Conservation (phyloP, 1,140 invertebrate genomes). For the Hylyphantes graminicola region DNA sequence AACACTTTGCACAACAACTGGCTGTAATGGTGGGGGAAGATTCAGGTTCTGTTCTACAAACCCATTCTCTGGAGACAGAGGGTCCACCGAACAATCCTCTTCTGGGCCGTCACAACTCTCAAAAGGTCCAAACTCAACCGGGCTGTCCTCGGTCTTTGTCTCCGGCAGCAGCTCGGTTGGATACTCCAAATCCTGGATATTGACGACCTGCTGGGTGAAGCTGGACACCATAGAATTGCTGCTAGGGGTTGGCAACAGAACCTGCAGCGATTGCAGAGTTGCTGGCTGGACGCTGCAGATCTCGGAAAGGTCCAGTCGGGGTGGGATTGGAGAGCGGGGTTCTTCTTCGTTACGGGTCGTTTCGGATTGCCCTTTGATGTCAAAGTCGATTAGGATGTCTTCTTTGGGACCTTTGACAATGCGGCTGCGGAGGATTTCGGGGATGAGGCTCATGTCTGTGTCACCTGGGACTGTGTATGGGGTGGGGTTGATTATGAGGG, state of each 20-base stretch:
- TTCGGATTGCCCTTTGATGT: not conserved
- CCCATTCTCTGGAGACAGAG: slow-evolving; percentile 51
- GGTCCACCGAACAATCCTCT: slow-evolving; percentile 18
- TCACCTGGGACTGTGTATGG: slow-evolving; percentile 76
- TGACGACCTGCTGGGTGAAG: slow-evolving; percentile 17
- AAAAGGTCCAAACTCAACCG: slow-evolving; percentile 25
- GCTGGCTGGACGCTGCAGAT: not conserved
- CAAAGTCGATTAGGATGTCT: slow-evolving; percentile 46
- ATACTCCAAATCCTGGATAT: slow-evolving; percentile 46
- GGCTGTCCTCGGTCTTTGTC: not conserved
- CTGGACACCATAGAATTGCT: not conserved
- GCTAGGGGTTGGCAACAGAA: slow-evolving; percentile 3
- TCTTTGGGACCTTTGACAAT: slow-evolving; percentile 19
- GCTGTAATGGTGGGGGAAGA: slow-evolving; percentile 61
- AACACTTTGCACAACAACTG: slow-evolving; percentile 53
- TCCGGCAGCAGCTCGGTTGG: slow-evolving; percentile 48
- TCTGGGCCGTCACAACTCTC: slow-evolving; percentile 7
- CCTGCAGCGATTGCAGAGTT: slow-evolving; percentile 17
- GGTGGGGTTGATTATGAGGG: slow-evolving; percentile 65
- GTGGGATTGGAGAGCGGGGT: not conserved
- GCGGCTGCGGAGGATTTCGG: slow-evolving; percentile 43
- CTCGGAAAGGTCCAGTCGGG: not conserved
- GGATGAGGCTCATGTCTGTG: slow-evolving; percentile 67
- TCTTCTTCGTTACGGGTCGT: not conserved
- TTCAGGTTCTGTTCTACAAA: slow-evolving; percentile 50